phyloP scores from a whole-genome alignment of 2,113 vertebrate genomes.

The Lanius collurio region DNA sequence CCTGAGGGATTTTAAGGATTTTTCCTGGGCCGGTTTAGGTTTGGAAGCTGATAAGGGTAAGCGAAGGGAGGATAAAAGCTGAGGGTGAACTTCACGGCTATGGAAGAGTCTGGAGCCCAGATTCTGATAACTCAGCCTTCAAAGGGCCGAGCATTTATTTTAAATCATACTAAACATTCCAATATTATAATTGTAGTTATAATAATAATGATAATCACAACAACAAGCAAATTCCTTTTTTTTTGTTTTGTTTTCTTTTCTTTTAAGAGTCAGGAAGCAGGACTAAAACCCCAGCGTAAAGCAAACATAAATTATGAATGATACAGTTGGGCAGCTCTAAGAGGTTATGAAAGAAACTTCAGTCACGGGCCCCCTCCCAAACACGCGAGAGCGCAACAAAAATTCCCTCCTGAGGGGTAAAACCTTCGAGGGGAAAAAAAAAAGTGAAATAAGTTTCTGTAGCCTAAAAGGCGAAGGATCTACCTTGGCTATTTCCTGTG shows the following conservation, averaged over 20 bases:
- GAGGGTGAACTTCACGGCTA: slow-evolving; percentile 44
- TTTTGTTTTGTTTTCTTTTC: background rate
- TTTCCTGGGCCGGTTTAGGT: background rate
- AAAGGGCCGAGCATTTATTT: background rate
- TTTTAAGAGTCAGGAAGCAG: background rate
- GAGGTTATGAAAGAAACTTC: slow-evolving; percentile 30
- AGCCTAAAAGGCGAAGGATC: slow-evolving; percentile 20
- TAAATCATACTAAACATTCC: background rate
- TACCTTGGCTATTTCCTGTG: slow-evolving; percentile 60
- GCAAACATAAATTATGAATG: background rate
- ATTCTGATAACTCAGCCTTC: background rate
- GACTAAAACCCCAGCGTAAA: background rate
- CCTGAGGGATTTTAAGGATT: accelerated
- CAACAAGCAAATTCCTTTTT: background rate
- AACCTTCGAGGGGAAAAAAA: background rate
- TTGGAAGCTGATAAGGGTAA: background rate
- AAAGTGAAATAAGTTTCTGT: slow-evolving; percentile 1
- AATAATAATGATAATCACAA: background rate
- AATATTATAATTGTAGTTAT: background rate
- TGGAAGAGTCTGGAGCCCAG: background rate
- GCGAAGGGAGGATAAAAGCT: background rate
- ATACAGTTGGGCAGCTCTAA: background rate
- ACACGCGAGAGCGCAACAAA: background rate
- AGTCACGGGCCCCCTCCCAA: background rate
- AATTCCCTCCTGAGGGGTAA: background rate